These are phyloP conservation scores for Periophthalmus magnuspinnatus DNA, from an alignment of 2,797 vertebrate genomes.

Conservation along the genomic window DNA sequence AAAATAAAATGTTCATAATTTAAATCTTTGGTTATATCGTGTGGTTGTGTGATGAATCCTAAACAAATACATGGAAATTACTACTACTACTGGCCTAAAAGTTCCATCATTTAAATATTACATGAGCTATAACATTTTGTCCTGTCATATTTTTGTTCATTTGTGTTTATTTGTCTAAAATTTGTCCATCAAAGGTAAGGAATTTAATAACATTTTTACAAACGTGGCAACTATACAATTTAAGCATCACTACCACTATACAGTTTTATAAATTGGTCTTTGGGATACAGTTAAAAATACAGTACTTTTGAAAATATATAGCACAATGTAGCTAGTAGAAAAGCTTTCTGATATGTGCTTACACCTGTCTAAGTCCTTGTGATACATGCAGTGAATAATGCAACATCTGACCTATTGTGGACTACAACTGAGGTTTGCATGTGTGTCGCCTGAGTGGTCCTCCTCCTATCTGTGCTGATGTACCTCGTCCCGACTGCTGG, in stretches of 20 bases:
- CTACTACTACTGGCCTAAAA: no score
- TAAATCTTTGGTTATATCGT: neutral
- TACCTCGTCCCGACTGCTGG: slow-evolving; percentile 30
- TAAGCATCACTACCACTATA: no score
- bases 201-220: no score
- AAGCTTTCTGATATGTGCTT: neutral
- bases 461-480: slow-evolving; percentile 27
- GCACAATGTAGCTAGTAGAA: no score
- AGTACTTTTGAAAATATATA: neutral
- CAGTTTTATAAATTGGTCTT: neutral
- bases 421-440: slow-evolving; percentile 34
- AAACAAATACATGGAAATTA: no score
- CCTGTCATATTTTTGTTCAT: neutral
- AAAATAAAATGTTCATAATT: neutral
- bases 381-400: neutral
- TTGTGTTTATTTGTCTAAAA: neutral
- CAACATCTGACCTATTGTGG: neutral
- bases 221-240: no score
- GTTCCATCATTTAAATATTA: no score
- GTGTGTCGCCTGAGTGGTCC: slow-evolving; percentile 40
- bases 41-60: neutral
- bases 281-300: neutral
- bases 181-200: no score
- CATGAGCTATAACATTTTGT: no score
- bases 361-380: neutral